These are phyloP conservation scores for Hiodon alosoides DNA, from an alignment of 2,113 vertebrate genomes.

Conservation along the genomic window DNA sequence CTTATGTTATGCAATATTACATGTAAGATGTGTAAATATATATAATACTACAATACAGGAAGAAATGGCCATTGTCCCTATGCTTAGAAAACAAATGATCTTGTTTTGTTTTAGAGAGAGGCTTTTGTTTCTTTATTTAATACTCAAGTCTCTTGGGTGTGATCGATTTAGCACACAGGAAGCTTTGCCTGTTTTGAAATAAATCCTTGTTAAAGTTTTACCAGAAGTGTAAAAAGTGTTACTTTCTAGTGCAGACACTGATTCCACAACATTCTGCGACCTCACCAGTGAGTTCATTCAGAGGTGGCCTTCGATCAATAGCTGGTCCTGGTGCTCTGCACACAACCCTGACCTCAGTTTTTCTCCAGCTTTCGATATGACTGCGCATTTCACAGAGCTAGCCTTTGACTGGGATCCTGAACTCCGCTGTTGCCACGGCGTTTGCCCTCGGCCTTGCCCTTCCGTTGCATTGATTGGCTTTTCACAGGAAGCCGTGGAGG, in stretches of 20 bases:
- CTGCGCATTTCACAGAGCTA: conserved; percentile 30
- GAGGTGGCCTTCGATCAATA: conserved; percentile 33
- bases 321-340: conserved; percentile 26
- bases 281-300: conserved; percentile 36
- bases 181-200: conserved; percentile 30
- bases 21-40: too few relatives aligned
- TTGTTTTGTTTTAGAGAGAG: conserved; percentile 32
- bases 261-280: conserved; percentile 36
- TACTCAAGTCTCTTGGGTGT: conserved; percentile 31
- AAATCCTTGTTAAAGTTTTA: conserved; percentile 32
- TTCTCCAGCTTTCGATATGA: conserved; percentile 7
- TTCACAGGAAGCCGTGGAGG: background rate
- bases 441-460: conserved; percentile 18
- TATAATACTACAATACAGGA: too few relatives aligned
- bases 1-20: too few relatives aligned
- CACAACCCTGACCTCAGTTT: background rate
- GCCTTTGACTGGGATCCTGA: conserved; percentile 20
- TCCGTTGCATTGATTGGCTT: conserved; percentile 15
- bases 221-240: conserved; percentile 29
- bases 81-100: conserved; percentile 37
- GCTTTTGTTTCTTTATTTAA: conserved; percentile 27
- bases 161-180: conserved; percentile 35
- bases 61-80: conserved; percentile 31
- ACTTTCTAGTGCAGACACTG: conserved; percentile 32
- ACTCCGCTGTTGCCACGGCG: background rate